A percentile compares a stretch with the other conserved stretches of the same genome.
Conservation (phyloP, 1,140 invertebrate genomes). For the Agrilus planipennis region DNA sequence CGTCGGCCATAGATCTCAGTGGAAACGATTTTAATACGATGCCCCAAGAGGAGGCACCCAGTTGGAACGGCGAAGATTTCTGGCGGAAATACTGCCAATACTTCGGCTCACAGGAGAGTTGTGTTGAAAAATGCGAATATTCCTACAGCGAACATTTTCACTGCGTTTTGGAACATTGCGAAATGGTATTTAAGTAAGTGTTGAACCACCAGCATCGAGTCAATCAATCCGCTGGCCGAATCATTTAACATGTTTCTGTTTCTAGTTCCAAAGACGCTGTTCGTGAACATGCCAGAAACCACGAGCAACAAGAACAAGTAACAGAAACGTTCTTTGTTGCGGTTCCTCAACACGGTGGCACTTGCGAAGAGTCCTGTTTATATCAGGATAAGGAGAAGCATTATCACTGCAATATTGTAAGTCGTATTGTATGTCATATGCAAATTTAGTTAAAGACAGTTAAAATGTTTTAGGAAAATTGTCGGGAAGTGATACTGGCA, state of each 20-base stretch:
- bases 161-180: conserved; percentile 55
- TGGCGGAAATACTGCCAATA: conserved; percentile 51
- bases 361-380: conserved; percentile 58
- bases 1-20: conserved; percentile 32
- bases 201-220: background rate
- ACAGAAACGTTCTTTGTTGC: conserved; percentile 67
- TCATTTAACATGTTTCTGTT: no score
- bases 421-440: no score
- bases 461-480: conserved; percentile 78
- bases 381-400: conserved; percentile 70
- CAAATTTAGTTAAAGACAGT: no score
- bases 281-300: conserved; percentile 71
- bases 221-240: background rate
- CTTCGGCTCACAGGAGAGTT: conserved; percentile 40
- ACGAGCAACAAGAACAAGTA: conserved; percentile 76
- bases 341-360: conserved; percentile 45
- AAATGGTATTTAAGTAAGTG: conserved; percentile 51
- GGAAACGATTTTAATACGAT: conserved; percentile 27
- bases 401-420: conserved; percentile 74
- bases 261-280: conserved; percentile 66
- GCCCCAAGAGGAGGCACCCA: conserved; percentile 7
- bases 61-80: conserved; percentile 36
- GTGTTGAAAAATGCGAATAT: conserved; percentile 53
- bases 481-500: conserved; percentile 69
- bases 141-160: conserved; percentile 68